Evolutionary conservation across 2,797 vertebrate species (phyloP).

Genomic region (Aulostomus chinensis): DNA sequence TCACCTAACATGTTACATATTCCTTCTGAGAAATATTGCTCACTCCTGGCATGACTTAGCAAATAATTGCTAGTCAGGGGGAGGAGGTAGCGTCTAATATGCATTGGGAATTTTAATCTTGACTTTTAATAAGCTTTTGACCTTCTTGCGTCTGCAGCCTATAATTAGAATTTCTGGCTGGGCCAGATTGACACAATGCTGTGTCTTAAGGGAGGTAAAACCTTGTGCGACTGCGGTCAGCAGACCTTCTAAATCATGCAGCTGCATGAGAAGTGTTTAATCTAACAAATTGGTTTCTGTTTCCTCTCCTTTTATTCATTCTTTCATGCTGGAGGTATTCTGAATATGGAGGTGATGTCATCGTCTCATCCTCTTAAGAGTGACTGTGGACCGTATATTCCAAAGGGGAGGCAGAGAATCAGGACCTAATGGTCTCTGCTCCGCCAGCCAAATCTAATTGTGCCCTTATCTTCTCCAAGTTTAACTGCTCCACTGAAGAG

Average conservation of each 20-base stretch:
- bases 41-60: constrained; percentile 70
- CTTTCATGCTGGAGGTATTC: constrained; percentile 68
- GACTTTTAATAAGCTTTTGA: constrained; percentile 86
- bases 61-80: constrained; percentile 74
- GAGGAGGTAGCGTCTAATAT: constrained; percentile 73
- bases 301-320: constrained; percentile 66
- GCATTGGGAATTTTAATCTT: constrained; percentile 80
- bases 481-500: constrained; percentile 51
- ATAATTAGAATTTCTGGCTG: constrained; percentile 86
- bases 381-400: constrained; percentile 71
- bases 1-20: constrained; percentile 32
- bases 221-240: constrained; percentile 70
- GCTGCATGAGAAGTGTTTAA: constrained; percentile 79
- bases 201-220: constrained; percentile 79
- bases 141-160: constrained; percentile 82
- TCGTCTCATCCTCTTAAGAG: constrained; percentile 78
- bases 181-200: constrained; percentile 80
- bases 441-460: constrained; percentile 72
- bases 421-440: constrained; percentile 66
- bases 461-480: constrained; percentile 66
- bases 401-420: constrained; percentile 61
- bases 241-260: constrained; percentile 81
- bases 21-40: constrained; percentile 57
- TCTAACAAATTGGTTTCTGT: constrained; percentile 84
- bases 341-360: constrained; percentile 78